Evolutionary conservation across 1,140 invertebrate genomes (phyloP), one percentile per base, ranked within the genome.

Genomic region (Uloborus diversus): DNA sequence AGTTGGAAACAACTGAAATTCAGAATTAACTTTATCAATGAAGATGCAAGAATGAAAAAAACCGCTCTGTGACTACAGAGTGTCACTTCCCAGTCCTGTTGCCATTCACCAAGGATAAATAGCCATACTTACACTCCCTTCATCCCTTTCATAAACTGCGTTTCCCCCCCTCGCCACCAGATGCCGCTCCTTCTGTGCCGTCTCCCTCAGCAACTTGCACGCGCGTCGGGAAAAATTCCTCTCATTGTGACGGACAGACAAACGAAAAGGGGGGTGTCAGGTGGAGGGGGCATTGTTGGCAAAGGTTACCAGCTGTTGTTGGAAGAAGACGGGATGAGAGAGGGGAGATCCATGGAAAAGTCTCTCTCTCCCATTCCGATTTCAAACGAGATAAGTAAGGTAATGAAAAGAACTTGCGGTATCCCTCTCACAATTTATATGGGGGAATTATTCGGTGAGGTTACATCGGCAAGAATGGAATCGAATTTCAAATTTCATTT

Each of bases 101-200:
- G 65, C 49, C 66, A 69, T 69, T 69, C 66, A 56, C 37, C 9
- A 49, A 56, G 28, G 66, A 69, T 69, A 69, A 69, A 69, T 69
- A 69, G 49, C 30, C 32, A 51, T 56, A 47, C 27, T 66, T 66
- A 66, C 51, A 66, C 51, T 66, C 64, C 57, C 14, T 30, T 27
- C 57, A 30, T 28, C 25, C 49, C 42, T 32, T 69, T 28, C 30
- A 53, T 30, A 56, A 51, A 28, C 42, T 69, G 33, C 32, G 27
- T 35, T 53, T 69, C 37, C 5, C 4, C 13, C 7, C 3, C 1
- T n/a, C 9, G n/a, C 9, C 51, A 9, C 20, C 9, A 20, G 7
- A 17, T 20, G 51, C 20, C 51, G 51, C 7, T 23, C 51, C 51
- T 53, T 53, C 25, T 23, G 7, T 53, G 7, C 51, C 51, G n/a